Base-by-base conservation (phyloP, 2,888 invertebrate genomes). In the Tethea ocularis region DNA sequence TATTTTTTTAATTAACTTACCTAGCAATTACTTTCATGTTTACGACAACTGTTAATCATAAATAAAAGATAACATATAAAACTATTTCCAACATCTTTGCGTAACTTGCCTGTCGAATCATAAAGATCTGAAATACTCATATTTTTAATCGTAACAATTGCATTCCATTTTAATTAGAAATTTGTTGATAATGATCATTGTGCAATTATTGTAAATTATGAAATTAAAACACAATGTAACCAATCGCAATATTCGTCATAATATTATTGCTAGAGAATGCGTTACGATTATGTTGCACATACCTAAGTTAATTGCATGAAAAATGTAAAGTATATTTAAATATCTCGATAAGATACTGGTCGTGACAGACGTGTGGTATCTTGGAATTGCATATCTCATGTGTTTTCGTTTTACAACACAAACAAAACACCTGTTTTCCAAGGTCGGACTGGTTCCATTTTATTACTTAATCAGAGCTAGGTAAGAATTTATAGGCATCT, bases 341-440 rank as follows among this genome's bases (percentile, higher is more conserved):
- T 46, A 57, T 57, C 61, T 57, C 61, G 66, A 66, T 63, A 61
- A 64, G 58, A 58, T 61, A 64, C 69, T 66, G 69, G 62, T 67
- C 69, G 68, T 64, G 70, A 70, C 60, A 69, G 69, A 78, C 83
- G 83, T 82, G 82, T 56, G 63, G 29, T 74, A 77, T 72, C 68
- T 41, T 20, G 36, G 7, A 46, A 22, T 33, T 54, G 55, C 51
- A 66, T 62, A 60, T 55, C 57, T 61, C 69, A 74, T 70, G 59
- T 59, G 63, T 69, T 64, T 60, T 66, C 64, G 72, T 64, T 75
- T 72, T 75, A 66, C 71, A 75, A 74, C 66, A 68, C 71, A 75
- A 74, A 74, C 69, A 80, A 82, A 71, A 61, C 79, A 81, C 82
- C 78, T 81, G 83, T 63, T 62, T 56, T 20, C 20, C 33, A 54